Conservation (phyloP, 2,797 vertebrate species). For the Picus viridis region DNA sequence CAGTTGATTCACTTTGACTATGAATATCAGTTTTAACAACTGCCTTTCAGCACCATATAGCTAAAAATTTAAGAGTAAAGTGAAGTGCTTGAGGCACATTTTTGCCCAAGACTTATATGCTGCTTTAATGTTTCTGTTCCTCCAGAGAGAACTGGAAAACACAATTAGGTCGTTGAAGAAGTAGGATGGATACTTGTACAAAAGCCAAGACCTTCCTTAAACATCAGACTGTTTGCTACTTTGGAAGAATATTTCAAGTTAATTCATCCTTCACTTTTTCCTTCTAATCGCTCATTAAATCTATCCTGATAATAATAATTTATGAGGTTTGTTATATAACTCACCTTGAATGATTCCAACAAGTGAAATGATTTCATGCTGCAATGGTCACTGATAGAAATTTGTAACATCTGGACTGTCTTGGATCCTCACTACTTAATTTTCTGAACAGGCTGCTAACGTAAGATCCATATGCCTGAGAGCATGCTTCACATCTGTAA, state of each 20-base stretch:
- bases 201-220: background rate
- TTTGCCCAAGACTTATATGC: background rate
- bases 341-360: slow-evolving; percentile 96
- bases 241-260: slow-evolving; percentile 14
- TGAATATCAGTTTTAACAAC: slow-evolving; percentile 88
- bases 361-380: slow-evolving; percentile 93
- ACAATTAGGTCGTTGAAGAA: background rate
- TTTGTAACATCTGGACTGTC: slow-evolving; percentile 95
- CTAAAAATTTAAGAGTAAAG: background rate
- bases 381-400: slow-evolving; percentile 91
- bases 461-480: slow-evolving; percentile 92
- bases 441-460: slow-evolving; percentile 91
- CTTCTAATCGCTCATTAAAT: slow-evolving; percentile 43
- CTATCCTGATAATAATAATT: slow-evolving; percentile 57
- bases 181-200: background rate
- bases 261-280: slow-evolving; percentile 40
- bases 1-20: slow-evolving; percentile 82
- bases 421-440: slow-evolving; percentile 91
- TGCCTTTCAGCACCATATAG: slow-evolving; percentile 79
- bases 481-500: slow-evolving; percentile 94
- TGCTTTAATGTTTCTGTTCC: background rate
- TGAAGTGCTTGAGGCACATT: background rate
- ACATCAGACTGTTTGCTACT: background rate
- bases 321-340: slow-evolving; percentile 48
- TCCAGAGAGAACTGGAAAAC: background rate